phyloP scores from a whole-genome alignment of 1,140 invertebrate genomes.

The Teleopsis dalmanni region DNA sequence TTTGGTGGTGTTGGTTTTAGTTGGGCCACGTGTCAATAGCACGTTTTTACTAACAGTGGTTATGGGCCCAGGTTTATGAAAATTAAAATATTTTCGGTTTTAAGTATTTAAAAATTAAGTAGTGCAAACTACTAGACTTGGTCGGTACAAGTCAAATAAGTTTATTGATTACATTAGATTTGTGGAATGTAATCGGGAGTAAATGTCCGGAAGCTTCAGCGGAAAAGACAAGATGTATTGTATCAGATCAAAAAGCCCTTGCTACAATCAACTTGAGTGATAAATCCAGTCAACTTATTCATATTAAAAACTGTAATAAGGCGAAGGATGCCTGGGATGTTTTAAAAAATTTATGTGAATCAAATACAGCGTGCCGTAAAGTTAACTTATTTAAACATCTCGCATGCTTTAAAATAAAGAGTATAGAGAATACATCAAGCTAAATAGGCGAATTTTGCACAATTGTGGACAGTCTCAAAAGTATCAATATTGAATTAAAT shows the following conservation, averaged over 20 bases:
- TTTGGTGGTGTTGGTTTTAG: no score
- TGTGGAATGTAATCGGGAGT: not conserved
- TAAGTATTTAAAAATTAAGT: not conserved
- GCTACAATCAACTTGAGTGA: no score
- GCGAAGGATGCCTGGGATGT: conserved; percentile 8
- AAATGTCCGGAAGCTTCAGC: not conserved
- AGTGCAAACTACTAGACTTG: not conserved
- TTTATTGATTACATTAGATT: not conserved
- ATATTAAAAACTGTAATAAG: conserved; percentile 7
- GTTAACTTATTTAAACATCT: conserved; percentile 12
- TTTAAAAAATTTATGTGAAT: not conserved
- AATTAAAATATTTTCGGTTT: not conserved
- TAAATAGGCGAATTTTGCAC: conserved; percentile 11
- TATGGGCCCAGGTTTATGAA: not conserved
- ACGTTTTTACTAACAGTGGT: conserved; percentile 1
- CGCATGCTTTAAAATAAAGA: conserved; percentile 7
- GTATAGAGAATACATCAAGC: no score
- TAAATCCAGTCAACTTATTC: conserved; percentile 7
- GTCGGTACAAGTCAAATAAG: conserved; percentile 1
- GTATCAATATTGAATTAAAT: not conserved
- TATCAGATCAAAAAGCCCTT: conserved; percentile 2
- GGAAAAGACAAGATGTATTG: not conserved
- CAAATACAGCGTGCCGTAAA: conserved; percentile 6
- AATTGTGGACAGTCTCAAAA: no score
- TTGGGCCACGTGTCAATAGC: no score